Base-by-base conservation (phyloP, 2,113 vertebrate species). In the Cyanoderma ruficeps region DNA sequence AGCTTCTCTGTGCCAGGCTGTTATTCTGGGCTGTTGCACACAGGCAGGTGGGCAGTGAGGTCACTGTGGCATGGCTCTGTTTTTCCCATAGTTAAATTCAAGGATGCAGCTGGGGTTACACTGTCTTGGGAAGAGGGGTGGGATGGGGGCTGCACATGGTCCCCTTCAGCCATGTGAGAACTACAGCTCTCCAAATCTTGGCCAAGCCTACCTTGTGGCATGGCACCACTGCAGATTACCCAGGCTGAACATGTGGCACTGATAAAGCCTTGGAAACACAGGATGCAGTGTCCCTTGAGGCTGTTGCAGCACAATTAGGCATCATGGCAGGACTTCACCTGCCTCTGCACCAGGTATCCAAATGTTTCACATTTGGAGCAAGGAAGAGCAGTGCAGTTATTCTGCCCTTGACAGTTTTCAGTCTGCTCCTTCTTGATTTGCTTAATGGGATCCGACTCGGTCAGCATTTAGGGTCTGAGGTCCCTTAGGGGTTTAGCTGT, bases 161-260 rank as follows among this genome's bases (percentile, higher is more conserved):
- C 7, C 15, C 9, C 22, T 31, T 72, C 52, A 68, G 53, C 31
- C 19, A 35, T 39, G 6, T 25, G 27, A 69, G 53, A 61, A 12
- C 27, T 59, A 6, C n/a, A n/a, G 16, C 6, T 69, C 46, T 61
- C 10, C 27, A 10, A n/a, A 33, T 33, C 39, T 78, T 5, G 2
- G 20, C 13, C 25, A 28, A 64, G 30, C 25, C 35, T 42, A 5
- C 27, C 14, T 52, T 7, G 9, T 35, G 30, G 55, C 0, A 0
- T 57, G 35, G 12, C 42, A 46, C 13, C 18, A 6, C 5, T 8
- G 30, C 15, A 12, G 22, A 12, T 37, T 13, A 6, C 28, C 7
- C 6, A 4, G 33, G 33, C 30, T 39, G 61, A 28, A 27, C 0
- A 0, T 3, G 1, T 13, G 70, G 9, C 57, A 53, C 0, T 0